Conservation (phyloP, 2,113 vertebrate species). For the Gasterosteus nipponicus region DNA sequence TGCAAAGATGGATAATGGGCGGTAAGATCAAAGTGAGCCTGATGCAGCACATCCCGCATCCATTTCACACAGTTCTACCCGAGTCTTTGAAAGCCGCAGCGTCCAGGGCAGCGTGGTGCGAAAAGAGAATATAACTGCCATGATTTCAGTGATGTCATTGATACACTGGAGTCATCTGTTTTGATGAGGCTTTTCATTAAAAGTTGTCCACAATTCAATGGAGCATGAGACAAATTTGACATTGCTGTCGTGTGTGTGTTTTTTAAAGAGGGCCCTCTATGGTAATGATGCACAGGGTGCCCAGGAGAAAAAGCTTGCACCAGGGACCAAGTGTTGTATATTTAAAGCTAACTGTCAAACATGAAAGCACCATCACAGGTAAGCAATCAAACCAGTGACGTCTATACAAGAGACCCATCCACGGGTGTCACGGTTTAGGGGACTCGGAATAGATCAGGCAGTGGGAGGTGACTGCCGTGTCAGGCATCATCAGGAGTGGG, state of each 20-base stretch:
- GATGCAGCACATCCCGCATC: conserved; percentile 14
- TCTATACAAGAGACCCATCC: neutral
- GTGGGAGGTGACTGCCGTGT: neutral
- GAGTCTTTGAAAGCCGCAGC: neutral
- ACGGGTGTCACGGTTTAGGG: neutral
- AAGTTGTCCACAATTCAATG: conserved; percentile 27
- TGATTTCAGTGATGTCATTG: conserved; percentile 1
- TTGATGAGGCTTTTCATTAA: conserved; percentile 17
- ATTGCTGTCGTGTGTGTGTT: conserved; percentile 28
- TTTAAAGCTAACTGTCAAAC: conserved; percentile 30
- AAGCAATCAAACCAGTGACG: neutral
- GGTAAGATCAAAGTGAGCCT: conserved; percentile 37
- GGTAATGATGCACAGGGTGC: conserved; percentile 26
- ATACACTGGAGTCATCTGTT: conserved; percentile 17
- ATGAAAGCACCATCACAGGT: neutral
- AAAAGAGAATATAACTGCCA: neutral
- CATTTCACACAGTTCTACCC: conserved; percentile 23
- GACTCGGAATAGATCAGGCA: neutral
- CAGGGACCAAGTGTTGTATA: conserved; percentile 9
- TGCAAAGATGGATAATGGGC: conserved; percentile 21
- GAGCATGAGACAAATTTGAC: conserved; percentile 20
- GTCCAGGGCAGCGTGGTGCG: neutral
- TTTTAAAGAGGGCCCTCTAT: conserved; percentile 33
- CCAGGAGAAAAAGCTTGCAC: conserved; percentile 22
- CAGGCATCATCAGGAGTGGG: neutral